phyloP scores from a whole-genome alignment of 2,888 invertebrate species.

The Synergus laeviventris region DNA sequence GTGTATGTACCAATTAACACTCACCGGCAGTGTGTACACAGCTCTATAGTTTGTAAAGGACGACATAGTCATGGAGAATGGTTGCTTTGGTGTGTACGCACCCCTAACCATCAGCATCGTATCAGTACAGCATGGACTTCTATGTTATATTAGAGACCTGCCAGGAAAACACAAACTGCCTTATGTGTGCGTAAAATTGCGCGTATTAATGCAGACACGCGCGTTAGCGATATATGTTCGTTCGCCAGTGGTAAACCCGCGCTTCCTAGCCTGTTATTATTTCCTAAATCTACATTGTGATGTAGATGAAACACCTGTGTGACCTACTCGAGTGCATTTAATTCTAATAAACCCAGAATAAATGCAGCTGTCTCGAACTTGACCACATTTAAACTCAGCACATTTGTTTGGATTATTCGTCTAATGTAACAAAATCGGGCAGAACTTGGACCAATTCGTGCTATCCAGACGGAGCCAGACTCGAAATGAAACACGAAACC shows the following conservation, averaged over 20 bases:
- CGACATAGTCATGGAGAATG: conserved; percentile 3
- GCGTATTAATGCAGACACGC: not conserved
- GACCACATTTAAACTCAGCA: not conserved
- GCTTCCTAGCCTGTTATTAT: not conserved
- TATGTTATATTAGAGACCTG: not conserved
- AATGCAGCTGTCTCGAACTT: not conserved
- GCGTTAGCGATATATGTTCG: not conserved
- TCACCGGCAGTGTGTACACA: conserved; percentile 3
- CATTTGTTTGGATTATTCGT: not conserved
- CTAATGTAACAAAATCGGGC: too few relatives aligned
- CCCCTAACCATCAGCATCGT: conserved; percentile 15
- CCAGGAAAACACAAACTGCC: not conserved
- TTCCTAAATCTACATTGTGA: not conserved
- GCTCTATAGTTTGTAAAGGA: conserved; percentile 5
- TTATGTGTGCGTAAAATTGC: conserved; percentile 10
- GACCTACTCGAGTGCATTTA: not conserved
- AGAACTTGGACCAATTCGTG: too few relatives aligned
- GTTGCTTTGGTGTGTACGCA: conserved; percentile 3
- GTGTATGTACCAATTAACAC: conserved; percentile 20
- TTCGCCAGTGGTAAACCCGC: not conserved
- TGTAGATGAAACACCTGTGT: not conserved
- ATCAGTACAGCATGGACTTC: not conserved
- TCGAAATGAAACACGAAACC: too few relatives aligned
- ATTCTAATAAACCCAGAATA: not conserved
- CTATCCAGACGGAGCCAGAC: too few relatives aligned